These are phyloP conservation scores for Salvator merianae DNA, from an alignment of 2,113 vertebrate species.

Conservation along the genomic window DNA sequence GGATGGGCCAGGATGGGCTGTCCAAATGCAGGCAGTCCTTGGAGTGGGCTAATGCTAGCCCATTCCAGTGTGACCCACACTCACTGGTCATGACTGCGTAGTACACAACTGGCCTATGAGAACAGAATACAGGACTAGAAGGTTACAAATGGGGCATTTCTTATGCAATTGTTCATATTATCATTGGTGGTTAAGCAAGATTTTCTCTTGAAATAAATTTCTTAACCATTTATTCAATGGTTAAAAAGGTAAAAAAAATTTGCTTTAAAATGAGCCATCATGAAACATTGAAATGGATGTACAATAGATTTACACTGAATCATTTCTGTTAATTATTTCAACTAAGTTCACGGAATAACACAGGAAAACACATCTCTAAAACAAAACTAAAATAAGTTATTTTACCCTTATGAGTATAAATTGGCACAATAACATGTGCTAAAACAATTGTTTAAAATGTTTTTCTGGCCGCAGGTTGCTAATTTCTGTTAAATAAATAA, in stretches of 20 bases:
- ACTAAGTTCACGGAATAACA: not conserved
- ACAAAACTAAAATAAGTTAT: not conserved
- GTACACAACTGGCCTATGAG: too few relatives aligned
- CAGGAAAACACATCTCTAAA: not conserved
- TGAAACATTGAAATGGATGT: not conserved
- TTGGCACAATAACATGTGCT: not conserved
- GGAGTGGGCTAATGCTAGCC: too few relatives aligned
- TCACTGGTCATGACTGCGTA: too few relatives aligned
- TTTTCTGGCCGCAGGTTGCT: not conserved
- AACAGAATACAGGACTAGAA: too few relatives aligned
- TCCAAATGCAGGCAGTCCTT: too few relatives aligned
- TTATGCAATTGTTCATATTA: slow-evolving; percentile 24
- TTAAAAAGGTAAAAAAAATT: not conserved
- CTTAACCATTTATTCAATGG: not conserved
- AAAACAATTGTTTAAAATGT: not conserved
- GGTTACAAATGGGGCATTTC: too few relatives aligned
- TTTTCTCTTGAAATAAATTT: not conserved
- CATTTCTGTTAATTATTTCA: not conserved
- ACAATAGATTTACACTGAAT: not conserved
- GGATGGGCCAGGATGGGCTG: too few relatives aligned
- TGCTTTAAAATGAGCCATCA: not conserved
- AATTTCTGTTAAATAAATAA: slow-evolving; percentile 16
- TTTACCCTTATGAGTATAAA: not conserved
- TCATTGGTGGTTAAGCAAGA: not conserved
- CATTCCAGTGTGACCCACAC: too few relatives aligned